These are phyloP conservation scores for Brachystomella parvula DNA, from an alignment of 1,140 invertebrate species.

Conservation along the genomic window DNA sequence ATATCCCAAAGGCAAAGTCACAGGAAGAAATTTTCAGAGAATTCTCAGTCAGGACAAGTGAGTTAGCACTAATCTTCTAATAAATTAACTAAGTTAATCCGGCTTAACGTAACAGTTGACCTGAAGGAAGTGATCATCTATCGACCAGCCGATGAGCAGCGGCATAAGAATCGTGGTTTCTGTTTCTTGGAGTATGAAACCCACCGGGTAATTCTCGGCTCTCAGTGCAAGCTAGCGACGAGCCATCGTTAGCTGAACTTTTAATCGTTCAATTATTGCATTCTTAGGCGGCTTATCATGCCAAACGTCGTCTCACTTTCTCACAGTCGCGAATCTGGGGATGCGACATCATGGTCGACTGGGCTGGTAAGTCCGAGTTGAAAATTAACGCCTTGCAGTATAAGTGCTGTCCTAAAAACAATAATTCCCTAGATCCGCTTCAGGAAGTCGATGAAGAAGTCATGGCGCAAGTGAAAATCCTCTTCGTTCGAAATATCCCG, in stretches of 20 bases:
- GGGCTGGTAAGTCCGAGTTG: too few relatives aligned
- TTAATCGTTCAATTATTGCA: too few relatives aligned
- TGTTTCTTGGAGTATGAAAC: constrained; percentile 79
- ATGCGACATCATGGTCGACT: constrained; percentile 68
- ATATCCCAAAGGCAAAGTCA: constrained; percentile 63
- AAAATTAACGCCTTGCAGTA: too few relatives aligned
- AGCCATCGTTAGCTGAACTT: too few relatives aligned
- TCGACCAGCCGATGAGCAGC: constrained; percentile 50
- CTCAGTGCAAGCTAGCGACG: too few relatives aligned
- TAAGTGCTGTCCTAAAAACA: too few relatives aligned
- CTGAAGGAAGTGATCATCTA: constrained; percentile 70
- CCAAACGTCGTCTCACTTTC: constrained; percentile 63
- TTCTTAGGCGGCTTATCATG: constrained; percentile 63
- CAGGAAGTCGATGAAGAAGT: constrained; percentile 22
- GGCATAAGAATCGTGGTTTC: constrained; percentile 66
- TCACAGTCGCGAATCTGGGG: constrained; percentile 61
- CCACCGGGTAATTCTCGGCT: constrained; percentile 46
- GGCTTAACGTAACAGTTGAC: constrained; percentile 56
- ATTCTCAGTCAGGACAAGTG: constrained; percentile 43
- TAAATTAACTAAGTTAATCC: neutral
- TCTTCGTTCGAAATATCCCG: constrained; percentile 53
- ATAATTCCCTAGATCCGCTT: constrained; percentile 49
- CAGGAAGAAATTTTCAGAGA: constrained; percentile 61
- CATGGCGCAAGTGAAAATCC: constrained; percentile 46
- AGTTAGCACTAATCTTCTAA: neutral